Base-by-base conservation (phyloP, 2,888 invertebrate genomes). In the Sipunculus nudus region DNA sequence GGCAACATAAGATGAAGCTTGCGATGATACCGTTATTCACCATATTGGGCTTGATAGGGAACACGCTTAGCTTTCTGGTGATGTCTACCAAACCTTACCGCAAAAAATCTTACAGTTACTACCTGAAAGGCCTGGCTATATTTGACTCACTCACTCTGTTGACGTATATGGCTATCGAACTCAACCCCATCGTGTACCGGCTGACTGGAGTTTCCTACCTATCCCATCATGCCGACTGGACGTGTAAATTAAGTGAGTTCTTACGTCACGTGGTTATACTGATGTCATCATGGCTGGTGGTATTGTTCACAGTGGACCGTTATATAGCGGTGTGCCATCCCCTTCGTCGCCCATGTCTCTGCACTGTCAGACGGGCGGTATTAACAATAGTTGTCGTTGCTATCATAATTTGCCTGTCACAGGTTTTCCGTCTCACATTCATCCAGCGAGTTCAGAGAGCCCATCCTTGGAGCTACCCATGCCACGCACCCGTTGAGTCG, bases 231-330 rank as follows among this genome's bases (percentile, higher is more conserved):
- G 59, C 28, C 35, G 13, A 39, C 10, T 16, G 41, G 8, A 59
- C 58, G 31, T 65, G 65, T 32, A 61, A 65, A 39, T 45, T 65
- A 5, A 40, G 32, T 28, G 58, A 65, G 54, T 58, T 62, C 39
- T 31, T 65, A 29, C 26, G 52, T 35, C 35, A 62, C 46, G 58
- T 58, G 2, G 53, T 65, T 16, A 41, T 23, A 21, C 45, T 65
- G 26, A 59, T 65, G 61, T 62, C 58, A 6, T 65, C 65, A 3
- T 65, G 65, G 65, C 50, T 65, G 21, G 32, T 65, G 28, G 61
- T 65, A 21, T 63, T 57, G 35, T 65, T 65, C 45, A 65, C 65
- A 6, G 13, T 61, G 10, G 65, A 65, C 41, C 53, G 65, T 25
- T 58, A 57, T 46, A 50, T 65, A 13, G 65, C 65, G 16, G 65